Evolutionary conservation across 2,888 invertebrate genomes (phyloP), one percentile per base, ranked within the genome.

Genomic region (Cynaeus angustus): DNA sequence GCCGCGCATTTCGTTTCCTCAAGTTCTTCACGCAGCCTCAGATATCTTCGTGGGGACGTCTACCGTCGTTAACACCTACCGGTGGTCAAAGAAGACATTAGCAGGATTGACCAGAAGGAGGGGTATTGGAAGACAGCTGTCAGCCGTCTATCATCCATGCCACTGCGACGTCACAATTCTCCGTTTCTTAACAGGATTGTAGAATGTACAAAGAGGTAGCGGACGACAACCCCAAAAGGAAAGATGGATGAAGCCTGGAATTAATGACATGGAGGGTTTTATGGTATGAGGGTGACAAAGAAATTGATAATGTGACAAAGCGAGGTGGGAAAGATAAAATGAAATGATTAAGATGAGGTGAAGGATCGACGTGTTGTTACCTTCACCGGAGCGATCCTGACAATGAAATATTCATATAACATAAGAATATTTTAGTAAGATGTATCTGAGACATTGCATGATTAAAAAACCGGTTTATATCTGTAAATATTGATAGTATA

Each of bases 101-200:
- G 8, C 37, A 28, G 53, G 30, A 67, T 66, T 62, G 65, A 61
- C 46, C 55, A 64, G 43, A 21, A 70, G 64, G 71, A 68, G 52
- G 56, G 67, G 71, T 53, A 58, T 30, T 55, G 61, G 73, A 65
- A 67, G 81, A 78, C 84, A 84, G 80, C 84, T 85, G 85, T 85
- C 85, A 84, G 84, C 85, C 84, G 85, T 85, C 84, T 83, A 85
- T 84, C 85, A 85, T 84, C 79, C 81, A 75, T 83, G 84, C 81
- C 84, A 81, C 77, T 80, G 80, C 83, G 82, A 84, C 85, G 85
- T 85, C 85, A 85, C 83, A 80, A 81, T 79, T 80, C 81, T 80
- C 83, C 83, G 81, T 77, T 83, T 79, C 71, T 58, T 68, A 83
- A 58, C 77, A 79, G 84, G 85, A 78, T 33, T 71, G 28, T 81